Base-by-base conservation (phyloP, 2,797 vertebrate species). In the Crenichthys baileyi region DNA sequence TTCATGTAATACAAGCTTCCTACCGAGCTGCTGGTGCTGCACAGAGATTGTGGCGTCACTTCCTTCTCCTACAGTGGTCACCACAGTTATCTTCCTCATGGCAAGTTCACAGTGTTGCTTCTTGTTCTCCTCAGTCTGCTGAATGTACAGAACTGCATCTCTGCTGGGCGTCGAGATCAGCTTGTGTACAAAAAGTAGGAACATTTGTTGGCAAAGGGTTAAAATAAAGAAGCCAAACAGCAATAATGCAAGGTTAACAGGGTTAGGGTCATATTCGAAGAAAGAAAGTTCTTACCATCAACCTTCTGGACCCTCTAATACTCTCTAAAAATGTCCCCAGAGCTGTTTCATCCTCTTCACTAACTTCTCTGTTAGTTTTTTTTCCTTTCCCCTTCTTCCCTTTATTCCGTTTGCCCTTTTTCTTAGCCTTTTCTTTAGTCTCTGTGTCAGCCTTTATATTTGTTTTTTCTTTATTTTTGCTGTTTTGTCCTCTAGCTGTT, bases 391-490 rank as follows among this genome's bases (percentile, higher is more conserved):
- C 90, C 81, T 93, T 96, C 83, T 93, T 95, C 20, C 94, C 93
- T 55, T 95, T 95, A 44, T 93, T 96, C 24, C 93, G 93, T 90
- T 95, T 96, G 6, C 92, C 92, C 80, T 94, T 96, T 75, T 94
- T 95, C 89, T 93, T 93, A 1, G 92, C 82, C 73, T 74, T 79
- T 22, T 81, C 74, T 73, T 93, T 90, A 20, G 89, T 87, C 44
- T 70, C 36, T 0, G 65, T 73, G 50, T 89, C 82, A 4, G 82
- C 87, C 55, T 85, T 88, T 77, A 48, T 85, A 12, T 83, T 82
- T 5, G 76, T 70, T 9, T 88, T 87, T 65, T 79, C 88, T 74
- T 79, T 78, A 8, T 80, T 83, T 20, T 89, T 77, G 48, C 50
- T 70, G 29, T 83, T 80, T 79, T 83, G 74, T 8, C 68, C 77